Conservation (phyloP, 2,797 vertebrate genomes). For the Cuculus canorus region DNA sequence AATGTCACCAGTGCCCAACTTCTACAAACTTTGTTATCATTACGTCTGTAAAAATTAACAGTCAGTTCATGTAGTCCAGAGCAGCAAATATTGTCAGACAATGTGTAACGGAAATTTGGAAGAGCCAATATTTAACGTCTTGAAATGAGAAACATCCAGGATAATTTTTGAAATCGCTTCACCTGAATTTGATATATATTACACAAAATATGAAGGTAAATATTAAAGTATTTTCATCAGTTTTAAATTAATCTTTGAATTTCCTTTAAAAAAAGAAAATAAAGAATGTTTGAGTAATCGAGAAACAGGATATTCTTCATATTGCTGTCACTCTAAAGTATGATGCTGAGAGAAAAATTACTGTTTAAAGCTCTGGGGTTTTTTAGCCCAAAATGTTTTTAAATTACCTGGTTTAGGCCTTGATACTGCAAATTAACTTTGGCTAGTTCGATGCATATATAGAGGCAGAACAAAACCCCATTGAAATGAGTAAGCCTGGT, state of each 20-base stretch:
- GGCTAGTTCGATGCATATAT: background rate
- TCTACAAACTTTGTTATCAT: background rate
- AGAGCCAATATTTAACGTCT: constrained; percentile 41
- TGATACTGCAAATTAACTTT: background rate
- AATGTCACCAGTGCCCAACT: background rate
- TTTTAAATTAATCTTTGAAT: constrained; percentile 25
- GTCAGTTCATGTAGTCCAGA: background rate
- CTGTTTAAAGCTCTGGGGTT: background rate
- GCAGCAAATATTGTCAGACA: constrained; percentile 40
- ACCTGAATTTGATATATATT: background rate
- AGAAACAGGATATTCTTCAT: background rate
- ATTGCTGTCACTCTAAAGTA: background rate
- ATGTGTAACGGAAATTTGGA: background rate
- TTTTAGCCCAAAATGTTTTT: background rate
- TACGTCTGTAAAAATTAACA: constrained; percentile 1
- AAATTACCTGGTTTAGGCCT: background rate
- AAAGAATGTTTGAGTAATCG: background rate
- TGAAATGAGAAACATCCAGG: constrained; percentile 32
- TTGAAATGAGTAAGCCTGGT: background rate
- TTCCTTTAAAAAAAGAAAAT: background rate
- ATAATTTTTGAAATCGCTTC: constrained; percentile 9
- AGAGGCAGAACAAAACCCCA: background rate
- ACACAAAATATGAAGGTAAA: constrained; percentile 28
- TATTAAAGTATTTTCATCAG: constrained; percentile 17
- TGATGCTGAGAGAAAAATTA: background rate